Percentiles rank a stretch among this genome's conserved stretches.
phyloP scores from a whole-genome alignment of 2,888 invertebrate genomes.

The Tenthredo scrophulariae region DNA sequence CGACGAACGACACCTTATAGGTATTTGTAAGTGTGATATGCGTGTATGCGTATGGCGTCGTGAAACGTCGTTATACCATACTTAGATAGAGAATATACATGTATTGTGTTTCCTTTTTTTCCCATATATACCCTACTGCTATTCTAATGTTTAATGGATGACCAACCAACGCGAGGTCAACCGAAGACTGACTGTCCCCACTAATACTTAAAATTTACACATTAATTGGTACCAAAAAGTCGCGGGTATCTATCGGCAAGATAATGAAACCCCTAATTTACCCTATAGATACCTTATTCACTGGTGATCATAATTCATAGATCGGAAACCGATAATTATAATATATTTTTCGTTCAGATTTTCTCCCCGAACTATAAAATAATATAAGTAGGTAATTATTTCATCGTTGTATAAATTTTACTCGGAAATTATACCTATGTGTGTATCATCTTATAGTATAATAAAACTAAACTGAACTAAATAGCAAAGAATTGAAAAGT shows the following conservation, averaged over 20 bases:
- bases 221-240: slow-evolving; percentile 37
- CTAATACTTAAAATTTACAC: slow-evolving; percentile 48
- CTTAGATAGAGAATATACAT: background rate
- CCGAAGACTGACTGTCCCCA: background rate
- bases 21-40: slow-evolving; percentile 8
- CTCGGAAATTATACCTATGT: background rate
- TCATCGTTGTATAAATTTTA: background rate
- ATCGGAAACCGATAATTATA: background rate
- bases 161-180: background rate
- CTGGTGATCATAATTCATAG: background rate
- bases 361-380: background rate
- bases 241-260: slow-evolving; percentile 17
- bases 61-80: background rate
- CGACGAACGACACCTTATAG: slow-evolving; percentile 33
- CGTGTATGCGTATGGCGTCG: background rate
- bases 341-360: background rate
- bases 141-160: slow-evolving; percentile 60
- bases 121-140: slow-evolving; percentile 51
- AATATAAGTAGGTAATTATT: background rate
- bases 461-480: background rate
- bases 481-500: background rate
- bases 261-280: background rate
- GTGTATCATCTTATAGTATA: background rate
- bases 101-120: background rate
- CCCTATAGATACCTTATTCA: background rate